Base-by-base conservation (phyloP, 2,113 vertebrate species). In the Psophia crepitans region DNA sequence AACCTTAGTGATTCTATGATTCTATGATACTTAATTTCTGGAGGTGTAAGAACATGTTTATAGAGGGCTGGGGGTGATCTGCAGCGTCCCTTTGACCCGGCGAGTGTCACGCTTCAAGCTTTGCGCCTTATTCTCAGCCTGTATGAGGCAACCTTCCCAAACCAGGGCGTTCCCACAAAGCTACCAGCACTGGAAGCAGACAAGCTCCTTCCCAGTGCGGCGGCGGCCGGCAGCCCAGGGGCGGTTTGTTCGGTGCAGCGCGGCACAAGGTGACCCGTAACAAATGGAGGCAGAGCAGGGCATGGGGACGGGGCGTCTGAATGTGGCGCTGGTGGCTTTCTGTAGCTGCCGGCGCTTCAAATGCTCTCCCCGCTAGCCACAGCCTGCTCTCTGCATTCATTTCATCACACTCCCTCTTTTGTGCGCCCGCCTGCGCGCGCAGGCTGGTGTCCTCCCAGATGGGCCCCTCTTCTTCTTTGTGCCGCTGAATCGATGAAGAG, bases 391-490 rank as follows among this genome's bases (percentile, higher is more conserved):
- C 73, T 6, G 93, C 88, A 51, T 90, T 94, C 56, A 95, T 96
- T 94, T 96, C 95, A 92, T 61, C 93, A 70, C 87, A 46, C 80
- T 90, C 95, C 88, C 68, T 63, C 85, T 56, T 96, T 91, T 93
- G 89, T 96, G 85, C 8, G 27, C 63, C 66, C 6, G 56, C 20
- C 41, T 81, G 94, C 33, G 14, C 4, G 5, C 39, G 8, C 92
- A 81, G 35, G 81, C 86, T 19, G 76, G 49, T 93, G 21, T 46
- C 94, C 84, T 96, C 91, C 84, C 93, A 94, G 92, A 85, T 90
- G 93, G 95, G 94, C 90, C 92, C 81, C 97, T 95, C 95, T 95
- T 69, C 84, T 81, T 21, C 96, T 97, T 97, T 97, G 95, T 97
- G 85, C 88, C 27, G 56, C 92, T 95, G 93, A 96, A 93, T 92